These are phyloP conservation scores for Cremastinae sp. DNA, from an alignment of 2,888 invertebrate genomes.

Conservation along the genomic window DNA sequence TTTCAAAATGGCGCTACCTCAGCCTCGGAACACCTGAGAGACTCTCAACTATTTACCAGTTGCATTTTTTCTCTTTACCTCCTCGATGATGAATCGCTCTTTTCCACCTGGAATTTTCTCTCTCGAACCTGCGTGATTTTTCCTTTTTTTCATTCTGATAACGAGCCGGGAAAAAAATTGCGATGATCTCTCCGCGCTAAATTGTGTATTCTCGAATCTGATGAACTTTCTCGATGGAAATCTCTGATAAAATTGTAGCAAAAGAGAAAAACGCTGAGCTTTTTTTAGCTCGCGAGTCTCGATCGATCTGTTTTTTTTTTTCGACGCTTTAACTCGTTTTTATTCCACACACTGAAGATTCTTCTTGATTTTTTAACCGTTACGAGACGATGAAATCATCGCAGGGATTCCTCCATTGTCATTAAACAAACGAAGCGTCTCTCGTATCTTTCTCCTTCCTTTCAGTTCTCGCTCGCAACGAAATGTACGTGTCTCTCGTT, in stretches of 20 bases:
- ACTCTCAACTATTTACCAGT: conserved; percentile 31
- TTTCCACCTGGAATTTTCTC: too few relatives aligned
- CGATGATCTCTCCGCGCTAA: conserved; percentile 16
- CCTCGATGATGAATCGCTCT: background rate
- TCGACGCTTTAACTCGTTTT: background rate
- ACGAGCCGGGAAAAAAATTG: conserved; percentile 8
- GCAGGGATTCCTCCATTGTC: conserved; percentile 20
- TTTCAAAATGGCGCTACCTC: conserved; percentile 1
- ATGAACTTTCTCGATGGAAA: conserved; percentile 24
- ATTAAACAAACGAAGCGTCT: conserved; percentile 30
- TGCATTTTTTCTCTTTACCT: conserved; percentile 15
- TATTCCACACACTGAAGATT: background rate
- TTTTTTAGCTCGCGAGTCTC: background rate
- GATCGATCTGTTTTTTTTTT: background rate
- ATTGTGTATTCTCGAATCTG: background rate
- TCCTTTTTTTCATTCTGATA: conserved; percentile 25
- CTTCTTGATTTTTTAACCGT: conserved; percentile 14
- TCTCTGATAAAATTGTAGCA: too few relatives aligned
- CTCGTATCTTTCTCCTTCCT: background rate
- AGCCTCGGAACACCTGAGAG: conserved; percentile 26
- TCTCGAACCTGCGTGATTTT: conserved; percentile 34
- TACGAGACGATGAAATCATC: conserved; percentile 13
- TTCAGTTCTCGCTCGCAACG: background rate
- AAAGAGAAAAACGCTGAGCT: background rate
- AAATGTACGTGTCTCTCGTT: conserved; percentile 17